phyloP scores from a whole-genome alignment of 1,140 invertebrate genomes.

The Drosophila burlai region DNA sequence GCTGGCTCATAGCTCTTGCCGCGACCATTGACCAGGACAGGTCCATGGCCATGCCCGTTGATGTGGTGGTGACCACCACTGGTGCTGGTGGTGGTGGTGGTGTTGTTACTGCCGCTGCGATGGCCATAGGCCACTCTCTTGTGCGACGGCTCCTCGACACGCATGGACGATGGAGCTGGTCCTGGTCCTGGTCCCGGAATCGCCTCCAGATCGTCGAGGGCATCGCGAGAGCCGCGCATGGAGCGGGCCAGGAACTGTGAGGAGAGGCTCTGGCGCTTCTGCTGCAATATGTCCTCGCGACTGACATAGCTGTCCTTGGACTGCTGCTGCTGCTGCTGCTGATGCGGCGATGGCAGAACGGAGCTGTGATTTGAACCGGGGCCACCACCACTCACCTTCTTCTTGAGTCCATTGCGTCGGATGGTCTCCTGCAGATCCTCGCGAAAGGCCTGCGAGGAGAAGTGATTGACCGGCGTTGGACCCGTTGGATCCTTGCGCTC shows the following conservation, averaged over 20 bases:
- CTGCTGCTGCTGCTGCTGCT: not conserved
- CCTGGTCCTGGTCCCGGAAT: conserved; percentile 46
- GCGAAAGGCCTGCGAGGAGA: conserved; percentile 80
- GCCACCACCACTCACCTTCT: conserved; percentile 34
- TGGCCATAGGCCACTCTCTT: conserved; percentile 62
- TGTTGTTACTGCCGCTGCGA: conserved; percentile 3
- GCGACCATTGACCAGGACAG: conserved; percentile 39
- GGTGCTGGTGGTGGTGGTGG: conserved; percentile 24
- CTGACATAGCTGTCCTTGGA: conserved; percentile 76
- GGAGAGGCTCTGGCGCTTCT: conserved; percentile 79
- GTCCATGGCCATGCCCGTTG: conserved; percentile 14
- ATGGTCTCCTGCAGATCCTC: conserved; percentile 84
- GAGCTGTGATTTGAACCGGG: conserved; percentile 22
- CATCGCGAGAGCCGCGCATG: conserved; percentile 69
- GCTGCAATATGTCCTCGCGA: conserved; percentile 79
- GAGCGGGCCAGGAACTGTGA: conserved; percentile 77
- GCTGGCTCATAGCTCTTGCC: conserved; percentile 57
- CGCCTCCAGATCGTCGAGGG: conserved; percentile 70
- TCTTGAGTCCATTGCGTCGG: conserved; percentile 72
- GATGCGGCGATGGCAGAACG: not conserved
- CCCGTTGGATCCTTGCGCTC: conserved; percentile 86
- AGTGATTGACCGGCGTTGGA: conserved; percentile 60
- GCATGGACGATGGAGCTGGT: not conserved
- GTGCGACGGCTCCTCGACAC: conserved; percentile 51
- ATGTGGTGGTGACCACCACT: conserved; percentile 5